A percentile compares a stretch with the other conserved stretches of the same genome.
Conservation (phyloP, 2,888 invertebrate species). For the Saturnia pavonia region DNA sequence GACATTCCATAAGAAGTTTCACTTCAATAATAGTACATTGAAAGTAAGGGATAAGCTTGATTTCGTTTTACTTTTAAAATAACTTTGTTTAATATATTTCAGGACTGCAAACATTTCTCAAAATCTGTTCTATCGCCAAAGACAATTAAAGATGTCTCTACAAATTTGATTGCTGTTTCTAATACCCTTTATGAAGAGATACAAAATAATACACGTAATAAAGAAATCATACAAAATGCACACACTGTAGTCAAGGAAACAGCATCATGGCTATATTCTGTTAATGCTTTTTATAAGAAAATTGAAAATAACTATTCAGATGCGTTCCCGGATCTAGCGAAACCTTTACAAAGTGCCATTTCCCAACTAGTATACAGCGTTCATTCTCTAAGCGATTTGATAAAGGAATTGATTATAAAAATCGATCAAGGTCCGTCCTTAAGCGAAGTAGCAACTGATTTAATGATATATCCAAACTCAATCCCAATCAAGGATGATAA, state of each 20-base stretch:
- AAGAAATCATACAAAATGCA: conserved; percentile 42
- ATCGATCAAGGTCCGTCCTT: conserved; percentile 54
- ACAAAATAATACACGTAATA: conserved; percentile 35
- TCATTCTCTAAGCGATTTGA: conserved; percentile 77
- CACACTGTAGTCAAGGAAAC: conserved; percentile 65
- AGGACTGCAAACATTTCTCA: conserved; percentile 76
- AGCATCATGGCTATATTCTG: conserved; percentile 77
- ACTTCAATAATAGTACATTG: too few species aligned
- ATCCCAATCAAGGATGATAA: conserved; percentile 45
- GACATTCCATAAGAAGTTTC: too few species aligned
- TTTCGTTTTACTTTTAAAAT: not conserved
- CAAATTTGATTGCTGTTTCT: conserved; percentile 45
- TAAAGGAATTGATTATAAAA: conserved; percentile 70
- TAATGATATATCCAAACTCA: conserved; percentile 77
- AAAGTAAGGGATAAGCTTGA: too few species aligned
- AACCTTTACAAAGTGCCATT: conserved; percentile 86
- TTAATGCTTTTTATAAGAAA: conserved; percentile 79
- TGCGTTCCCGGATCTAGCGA: conserved; percentile 90
- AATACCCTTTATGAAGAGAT: conserved; percentile 44
- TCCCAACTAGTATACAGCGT: conserved; percentile 86
- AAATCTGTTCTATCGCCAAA: conserved; percentile 65
- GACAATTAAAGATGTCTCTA: conserved; percentile 49
- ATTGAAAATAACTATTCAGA: conserved; percentile 80
- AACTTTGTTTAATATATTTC: conserved; percentile 33
- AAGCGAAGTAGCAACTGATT: conserved; percentile 58